Evolutionary conservation across 2,888 invertebrate genomes (phyloP).

Genomic region (Lycia hirtaria): DNA sequence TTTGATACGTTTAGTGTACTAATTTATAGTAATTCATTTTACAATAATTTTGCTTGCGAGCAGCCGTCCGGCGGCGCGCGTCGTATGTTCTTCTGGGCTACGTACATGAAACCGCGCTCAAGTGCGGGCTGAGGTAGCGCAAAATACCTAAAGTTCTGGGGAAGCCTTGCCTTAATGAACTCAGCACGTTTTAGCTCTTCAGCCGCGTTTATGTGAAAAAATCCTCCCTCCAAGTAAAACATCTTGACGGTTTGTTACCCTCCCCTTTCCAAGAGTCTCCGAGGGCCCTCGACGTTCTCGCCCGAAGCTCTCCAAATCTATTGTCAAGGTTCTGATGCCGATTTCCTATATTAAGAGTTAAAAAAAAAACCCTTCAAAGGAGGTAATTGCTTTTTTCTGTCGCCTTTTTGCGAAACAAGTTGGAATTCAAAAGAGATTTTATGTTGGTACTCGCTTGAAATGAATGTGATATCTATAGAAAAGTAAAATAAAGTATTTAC

Average conservation of each 20-base stretch:
- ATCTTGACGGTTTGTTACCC: conserved; percentile 9
- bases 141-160: background rate
- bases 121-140: too few species aligned
- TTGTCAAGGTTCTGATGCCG: conserved; percentile 20
- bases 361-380: conserved; percentile 4
- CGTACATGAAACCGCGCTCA: too few species aligned
- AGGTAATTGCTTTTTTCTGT: conserved; percentile 24
- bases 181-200: conserved; percentile 28
- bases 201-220: conserved; percentile 28
- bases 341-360: conserved; percentile 23
- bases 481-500: too few species aligned
- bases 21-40: too few species aligned
- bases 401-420: conserved; percentile 14
- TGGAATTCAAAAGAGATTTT: background rate
- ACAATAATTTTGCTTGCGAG: too few species aligned
- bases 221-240: conserved; percentile 13
- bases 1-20: too few species aligned
- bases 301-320: conserved; percentile 23
- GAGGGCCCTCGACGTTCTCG: conserved; percentile 10
- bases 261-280: conserved; percentile 2
- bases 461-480: background rate
- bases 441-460: background rate
- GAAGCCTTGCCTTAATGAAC: conserved; percentile 6
- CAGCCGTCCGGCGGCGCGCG: too few species aligned
- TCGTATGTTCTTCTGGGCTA: too few species aligned